A percentile compares a stretch with the other conserved stretches of the same genome.
Conservation (phyloP, 2,113 vertebrate species). For the Chelonoidis abingdonii region DNA sequence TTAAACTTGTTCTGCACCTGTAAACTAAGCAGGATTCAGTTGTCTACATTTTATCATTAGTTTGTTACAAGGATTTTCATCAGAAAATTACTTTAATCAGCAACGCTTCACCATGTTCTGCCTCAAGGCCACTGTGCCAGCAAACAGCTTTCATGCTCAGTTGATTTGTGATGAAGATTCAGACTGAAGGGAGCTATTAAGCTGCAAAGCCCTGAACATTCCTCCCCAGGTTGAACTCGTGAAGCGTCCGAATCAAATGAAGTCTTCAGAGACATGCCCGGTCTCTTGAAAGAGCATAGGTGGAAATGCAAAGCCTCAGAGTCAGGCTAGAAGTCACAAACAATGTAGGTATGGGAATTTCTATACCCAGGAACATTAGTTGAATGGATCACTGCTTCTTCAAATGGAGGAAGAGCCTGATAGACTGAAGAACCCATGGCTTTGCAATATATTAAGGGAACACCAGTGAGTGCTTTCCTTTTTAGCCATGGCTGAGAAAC, state of each 20-base stretch:
- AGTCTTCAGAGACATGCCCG: not conserved
- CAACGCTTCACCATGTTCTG: not conserved
- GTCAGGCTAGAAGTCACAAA: not conserved
- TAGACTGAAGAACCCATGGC: not conserved
- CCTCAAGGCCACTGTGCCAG: rapidly evolving
- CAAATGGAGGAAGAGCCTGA: not conserved
- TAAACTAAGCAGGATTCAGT: not conserved
- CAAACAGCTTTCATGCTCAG: not conserved
- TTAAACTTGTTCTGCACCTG: not conserved
- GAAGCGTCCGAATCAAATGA: not conserved
- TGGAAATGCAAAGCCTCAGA: not conserved
- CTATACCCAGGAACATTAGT: not conserved
- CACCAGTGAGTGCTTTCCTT: not conserved
- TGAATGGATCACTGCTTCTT: not conserved
- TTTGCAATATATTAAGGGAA: not conserved
- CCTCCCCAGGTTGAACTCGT: not conserved
- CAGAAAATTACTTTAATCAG: not conserved
- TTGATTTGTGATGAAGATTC: not conserved
- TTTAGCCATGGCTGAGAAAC: not conserved
- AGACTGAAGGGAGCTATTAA: not conserved
- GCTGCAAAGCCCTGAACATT: not conserved
- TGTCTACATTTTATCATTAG: not conserved
- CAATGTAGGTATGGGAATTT: not conserved
- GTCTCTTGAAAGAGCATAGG: not conserved
- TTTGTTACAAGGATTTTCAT: not conserved